Evolutionary conservation across 2,113 vertebrate genomes (phyloP), one percentile per base, ranked within the genome.

Genomic region (Dasyprocta punctata): DNA sequence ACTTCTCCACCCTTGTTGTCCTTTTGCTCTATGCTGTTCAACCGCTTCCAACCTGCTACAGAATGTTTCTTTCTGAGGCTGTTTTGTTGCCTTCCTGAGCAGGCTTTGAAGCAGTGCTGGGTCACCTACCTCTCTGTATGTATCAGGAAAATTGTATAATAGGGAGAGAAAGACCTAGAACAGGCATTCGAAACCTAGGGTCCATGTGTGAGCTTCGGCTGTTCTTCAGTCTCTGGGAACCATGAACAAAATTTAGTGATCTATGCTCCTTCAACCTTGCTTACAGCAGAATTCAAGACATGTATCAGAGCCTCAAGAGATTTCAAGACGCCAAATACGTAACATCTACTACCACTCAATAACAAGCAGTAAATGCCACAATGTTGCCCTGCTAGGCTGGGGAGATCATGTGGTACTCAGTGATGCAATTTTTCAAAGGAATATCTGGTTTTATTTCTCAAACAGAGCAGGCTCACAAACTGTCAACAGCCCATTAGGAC

Each of bases 91-190:
- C 44, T 88, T 38, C 33, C 28, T 5, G 24, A 60, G 33, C 10
- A 38, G 41, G 7, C 30, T 10, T 9, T 73, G 36, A 65, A 22
- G 24, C 22, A 52, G 9, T 0, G 22, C 28, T 38, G 69, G 17
- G 28, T 1, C 41, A 30, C 73, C 44, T 33, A n/a, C 33, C 14
- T 41, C 20, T 7, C 16, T 78, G 7, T 17, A 1, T 30, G 30
- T 5, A 19, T 30, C 41, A 24, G 14, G 3, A n/a, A 36, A 41
- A 7, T 67, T 9, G 0, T 47, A 14, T 3, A 1, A 41, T 65
- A 38, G 28, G 36, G 47, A 52, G 38, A 20, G 82, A 14, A 58
- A 41, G n/a, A 5, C 65, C 60, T 78, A 63, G 36, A 61, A 49
- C 3, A 28, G 63, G 9, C 8, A 28, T 2, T 44, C 67, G 44